These are phyloP conservation scores for Trichopoda pennipes DNA, from an alignment of 2,888 invertebrate genomes.

Conservation along the genomic window DNA sequence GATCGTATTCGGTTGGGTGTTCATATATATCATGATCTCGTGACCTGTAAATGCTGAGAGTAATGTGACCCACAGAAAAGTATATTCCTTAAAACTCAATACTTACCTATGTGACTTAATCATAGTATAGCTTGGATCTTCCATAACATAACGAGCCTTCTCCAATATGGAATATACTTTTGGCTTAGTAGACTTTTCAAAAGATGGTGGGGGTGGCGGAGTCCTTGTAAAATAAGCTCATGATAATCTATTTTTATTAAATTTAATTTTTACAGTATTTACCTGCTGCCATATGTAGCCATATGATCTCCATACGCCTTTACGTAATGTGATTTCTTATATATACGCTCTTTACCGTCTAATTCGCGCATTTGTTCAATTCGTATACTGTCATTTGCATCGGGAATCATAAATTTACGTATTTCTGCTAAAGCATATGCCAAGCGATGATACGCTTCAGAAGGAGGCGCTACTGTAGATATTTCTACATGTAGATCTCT, in stretches of 20 bases:
- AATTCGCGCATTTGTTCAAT: constrained; percentile 79
- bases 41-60: constrained; percentile 71
- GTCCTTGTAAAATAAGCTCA: constrained; percentile 65
- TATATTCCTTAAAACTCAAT: background rate
- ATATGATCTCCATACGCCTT: constrained; percentile 76
- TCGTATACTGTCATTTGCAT: constrained; percentile 81
- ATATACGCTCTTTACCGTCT: constrained; percentile 79
- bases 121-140: constrained; percentile 85
- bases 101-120: constrained; percentile 80
- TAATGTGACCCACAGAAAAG: background rate
- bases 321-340: constrained; percentile 78
- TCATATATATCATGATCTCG: constrained; percentile 79
- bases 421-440: constrained; percentile 91
- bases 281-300: constrained; percentile 75
- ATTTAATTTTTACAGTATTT: constrained; percentile 24
- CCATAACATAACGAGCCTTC: constrained; percentile 90
- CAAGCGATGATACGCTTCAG: constrained; percentile 93
- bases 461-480: constrained; percentile 93
- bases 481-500: constrained; percentile 96
- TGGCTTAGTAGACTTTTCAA: constrained; percentile 83
- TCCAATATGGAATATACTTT: constrained; percentile 92
- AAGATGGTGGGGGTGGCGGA: constrained; percentile 77
- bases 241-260: too few relatives aligned
- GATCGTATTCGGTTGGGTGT: constrained; percentile 78
- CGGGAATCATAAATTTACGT: constrained; percentile 90